These are phyloP conservation scores for Fopius arisanus DNA, from an alignment of 1,140 invertebrate genomes.

Conservation along the genomic window DNA sequence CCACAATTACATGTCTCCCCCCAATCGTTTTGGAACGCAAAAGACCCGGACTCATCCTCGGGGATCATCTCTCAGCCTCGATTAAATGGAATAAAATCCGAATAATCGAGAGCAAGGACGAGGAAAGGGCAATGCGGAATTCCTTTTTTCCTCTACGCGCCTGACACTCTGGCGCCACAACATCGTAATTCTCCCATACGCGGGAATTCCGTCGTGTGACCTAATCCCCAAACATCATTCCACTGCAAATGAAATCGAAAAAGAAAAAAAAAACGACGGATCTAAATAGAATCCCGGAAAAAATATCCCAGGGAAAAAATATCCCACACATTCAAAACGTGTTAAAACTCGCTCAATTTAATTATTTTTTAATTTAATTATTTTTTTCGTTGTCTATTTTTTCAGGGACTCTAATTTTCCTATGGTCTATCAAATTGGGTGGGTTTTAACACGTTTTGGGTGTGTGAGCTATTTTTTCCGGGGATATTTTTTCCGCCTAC, in stretches of 20 bases:
- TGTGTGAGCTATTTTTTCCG: too few relatives aligned
- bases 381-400: too few relatives aligned
- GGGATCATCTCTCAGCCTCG: background rate
- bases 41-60: background rate
- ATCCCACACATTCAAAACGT: too few relatives aligned
- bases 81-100: background rate
- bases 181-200: background rate
- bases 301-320: too few relatives aligned
- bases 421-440: too few relatives aligned
- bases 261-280: background rate
- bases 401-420: too few relatives aligned
- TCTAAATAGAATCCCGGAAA: background rate
- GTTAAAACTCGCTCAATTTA: too few relatives aligned
- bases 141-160: background rate
- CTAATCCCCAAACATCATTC: background rate
- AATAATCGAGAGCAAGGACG: constrained; percentile 19
- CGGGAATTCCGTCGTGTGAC: background rate
- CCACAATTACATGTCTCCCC: background rate
- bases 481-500: too few relatives aligned
- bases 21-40: background rate
- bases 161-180: constrained; percentile 1
- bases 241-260: background rate
- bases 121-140: background rate
- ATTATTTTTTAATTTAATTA: too few relatives aligned
- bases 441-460: too few relatives aligned